Evolutionary conservation across 2,888 invertebrate genomes (phyloP).

Genomic region (Ischnus inquisitorius): DNA sequence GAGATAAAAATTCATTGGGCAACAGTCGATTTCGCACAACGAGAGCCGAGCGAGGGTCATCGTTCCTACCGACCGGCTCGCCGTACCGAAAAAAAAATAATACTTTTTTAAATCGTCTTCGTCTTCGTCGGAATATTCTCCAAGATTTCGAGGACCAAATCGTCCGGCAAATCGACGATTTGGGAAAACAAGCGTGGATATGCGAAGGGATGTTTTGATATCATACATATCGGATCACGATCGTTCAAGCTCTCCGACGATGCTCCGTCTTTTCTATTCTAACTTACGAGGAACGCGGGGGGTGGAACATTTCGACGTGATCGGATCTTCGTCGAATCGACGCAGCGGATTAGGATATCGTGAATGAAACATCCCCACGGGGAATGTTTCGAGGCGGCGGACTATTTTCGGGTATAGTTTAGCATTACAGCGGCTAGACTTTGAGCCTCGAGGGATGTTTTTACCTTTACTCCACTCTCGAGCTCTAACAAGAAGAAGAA

Average conservation of each 20-base stretch:
- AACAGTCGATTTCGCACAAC: constrained; percentile 15
- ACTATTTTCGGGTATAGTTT: background rate
- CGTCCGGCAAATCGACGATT: constrained; percentile 23
- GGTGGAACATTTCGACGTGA: background rate
- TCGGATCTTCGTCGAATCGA: constrained; percentile 17
- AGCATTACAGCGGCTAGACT: constrained; percentile 27
- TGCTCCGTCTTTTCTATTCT: background rate
- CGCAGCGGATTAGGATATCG: constrained; percentile 36
- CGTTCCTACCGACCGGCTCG: background rate
- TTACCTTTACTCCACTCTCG: constrained; percentile 38
- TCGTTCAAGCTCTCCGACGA: background rate
- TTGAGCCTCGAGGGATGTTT: constrained; percentile 19
- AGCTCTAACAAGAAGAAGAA: constrained; percentile 31
- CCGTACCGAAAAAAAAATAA: background rate
- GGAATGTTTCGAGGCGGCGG: background rate
- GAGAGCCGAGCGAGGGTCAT: background rate
- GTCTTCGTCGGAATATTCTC: background rate
- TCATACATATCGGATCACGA: constrained; percentile 4
- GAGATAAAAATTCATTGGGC: constrained; percentile 1
- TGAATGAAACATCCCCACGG: constrained; percentile 39
- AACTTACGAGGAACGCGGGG: background rate
- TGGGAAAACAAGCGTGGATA: background rate
- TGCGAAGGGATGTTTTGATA: constrained; percentile 1
- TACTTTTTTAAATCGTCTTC: background rate
- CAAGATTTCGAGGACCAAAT: constrained; percentile 15